Percentiles rank a stretch among this genome's conserved stretches.
Evolutionary conservation across 2,113 vertebrate species (phyloP).

Genomic region (Microcebus griseorufus): DNA sequence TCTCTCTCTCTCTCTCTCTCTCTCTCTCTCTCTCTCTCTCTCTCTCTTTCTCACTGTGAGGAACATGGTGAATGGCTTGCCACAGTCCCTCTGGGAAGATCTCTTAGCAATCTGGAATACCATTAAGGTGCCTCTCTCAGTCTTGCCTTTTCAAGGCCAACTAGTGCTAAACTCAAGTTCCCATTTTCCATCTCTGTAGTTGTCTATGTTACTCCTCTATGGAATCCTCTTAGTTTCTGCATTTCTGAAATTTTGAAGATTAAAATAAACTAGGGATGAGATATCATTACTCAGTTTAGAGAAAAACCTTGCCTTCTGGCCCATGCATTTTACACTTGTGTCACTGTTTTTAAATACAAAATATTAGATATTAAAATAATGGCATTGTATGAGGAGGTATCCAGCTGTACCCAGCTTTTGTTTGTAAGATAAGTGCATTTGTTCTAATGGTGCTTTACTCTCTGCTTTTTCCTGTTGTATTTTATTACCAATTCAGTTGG

Average conservation of each 20-base stretch:
- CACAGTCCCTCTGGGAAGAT: background rate
- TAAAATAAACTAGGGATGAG: background rate
- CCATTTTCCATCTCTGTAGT: background rate
- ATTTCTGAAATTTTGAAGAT: background rate
- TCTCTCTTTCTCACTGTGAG: background rate
- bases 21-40: background rate
- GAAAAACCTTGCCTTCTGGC: background rate
- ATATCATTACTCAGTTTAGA: background rate
- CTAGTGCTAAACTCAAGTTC: background rate
- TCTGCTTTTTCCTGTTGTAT: background rate
- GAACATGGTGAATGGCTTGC: background rate
- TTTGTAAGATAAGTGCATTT: background rate
- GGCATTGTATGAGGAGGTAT: background rate
- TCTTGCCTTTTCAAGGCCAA: background rate
- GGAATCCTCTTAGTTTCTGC: background rate
- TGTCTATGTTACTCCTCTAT: background rate
- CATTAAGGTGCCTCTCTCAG: background rate
- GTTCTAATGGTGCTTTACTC: background rate
- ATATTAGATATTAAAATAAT: constrained; percentile 1
- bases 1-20: background rate
- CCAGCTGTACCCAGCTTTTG: background rate
- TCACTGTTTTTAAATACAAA: constrained; percentile 31
- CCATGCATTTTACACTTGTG: background rate
- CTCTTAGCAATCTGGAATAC: background rate
- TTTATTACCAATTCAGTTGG: background rate